Base-by-base conservation (phyloP, 2,113 vertebrate species). In the Oplegnathus fasciatus region DNA sequence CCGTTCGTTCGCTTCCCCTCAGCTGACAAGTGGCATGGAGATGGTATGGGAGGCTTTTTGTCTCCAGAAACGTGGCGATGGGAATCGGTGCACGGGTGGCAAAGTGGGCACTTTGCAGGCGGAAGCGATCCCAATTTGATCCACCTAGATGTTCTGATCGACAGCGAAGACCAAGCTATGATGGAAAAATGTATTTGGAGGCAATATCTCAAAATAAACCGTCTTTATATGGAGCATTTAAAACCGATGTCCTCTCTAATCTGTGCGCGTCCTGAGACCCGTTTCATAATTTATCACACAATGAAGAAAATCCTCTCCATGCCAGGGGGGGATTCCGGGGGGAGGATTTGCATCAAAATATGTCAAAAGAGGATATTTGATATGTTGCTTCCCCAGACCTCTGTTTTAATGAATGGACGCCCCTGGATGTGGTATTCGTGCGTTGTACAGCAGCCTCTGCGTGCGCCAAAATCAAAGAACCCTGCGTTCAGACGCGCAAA, bases 1-100 rank as follows among this genome's bases (percentile, higher is more conserved):
- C 58, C 17, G 40, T 14, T 46, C 28, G 20, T 42, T 58, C 40
- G 4, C 60, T 67, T 28, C 24, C 44, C 24, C 15, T 37, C 69
- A 60, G 60, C 73, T 72, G 84, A 81, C 84, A 90, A 84, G 80
- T 86, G 85, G 62, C 82, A 50, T 1, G 62, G 66, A 57, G 64
- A 26, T 61, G 60, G 34, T 0, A n/a, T 24, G 5, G 13, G 61
- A n/a, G 64, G 76, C 42, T 89, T 83, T 88, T 88, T 92, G 91
- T 90, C 85, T 90, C 40, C 34, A 40, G 48, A 77, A 87, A 89
- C 87, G 88, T 86, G 84, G 80, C 52, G 32, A 68, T 64, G 64
- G 76, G 79, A 66, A 55, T 42, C 64, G 7, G 73, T 55, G 78
- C 52, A 14, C 64, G 46, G 72, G 68, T 75, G 64, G 64, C 76